phyloP scores from a whole-genome alignment of 2,888 invertebrate genomes.

The Octodonta nipae region DNA sequence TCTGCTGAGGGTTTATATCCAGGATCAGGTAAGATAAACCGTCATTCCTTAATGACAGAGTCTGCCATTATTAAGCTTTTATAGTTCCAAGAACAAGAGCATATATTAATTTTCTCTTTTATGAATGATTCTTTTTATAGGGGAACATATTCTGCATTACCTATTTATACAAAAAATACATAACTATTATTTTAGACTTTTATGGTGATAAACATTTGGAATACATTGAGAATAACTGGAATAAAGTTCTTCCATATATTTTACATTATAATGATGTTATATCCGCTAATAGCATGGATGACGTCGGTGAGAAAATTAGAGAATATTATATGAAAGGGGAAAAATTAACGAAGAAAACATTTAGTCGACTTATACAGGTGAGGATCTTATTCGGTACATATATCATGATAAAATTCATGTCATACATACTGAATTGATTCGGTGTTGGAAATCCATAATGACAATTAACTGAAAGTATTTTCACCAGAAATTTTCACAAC shows the following conservation, averaged over 20 bases:
- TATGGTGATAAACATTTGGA: slow-evolving; percentile 20
- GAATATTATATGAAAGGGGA: slow-evolving; percentile 27
- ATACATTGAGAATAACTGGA: slow-evolving; percentile 28
- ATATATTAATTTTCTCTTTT: too few relatives aligned
- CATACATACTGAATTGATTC: too few relatives aligned
- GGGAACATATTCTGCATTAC: background rate
- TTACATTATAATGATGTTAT: slow-evolving; percentile 33
- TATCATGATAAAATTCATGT: too few relatives aligned
- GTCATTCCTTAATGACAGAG: too few relatives aligned
- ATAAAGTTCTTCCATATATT: slow-evolving; percentile 29
- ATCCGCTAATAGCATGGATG: slow-evolving; percentile 14
- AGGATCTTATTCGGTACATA: too few relatives aligned
- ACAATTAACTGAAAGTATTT: too few relatives aligned
- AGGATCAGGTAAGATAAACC: slow-evolving; percentile 4
- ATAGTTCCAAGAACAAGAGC: too few relatives aligned
- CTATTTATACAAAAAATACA: too few relatives aligned
- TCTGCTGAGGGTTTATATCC: slow-evolving; percentile 4
- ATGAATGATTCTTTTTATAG: too few relatives aligned
- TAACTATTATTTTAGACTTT: slow-evolving; percentile 22
- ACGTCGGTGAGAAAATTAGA: slow-evolving; percentile 26
- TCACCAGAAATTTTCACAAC: too few relatives aligned
- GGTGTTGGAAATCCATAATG: too few relatives aligned
- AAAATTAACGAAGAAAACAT: slow-evolving; percentile 23
- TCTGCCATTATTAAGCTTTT: too few relatives aligned
- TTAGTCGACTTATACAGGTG: slow-evolving; percentile 14